Base-by-base conservation (phyloP, 2,888 invertebrate genomes). In the Aromia moschata region DNA sequence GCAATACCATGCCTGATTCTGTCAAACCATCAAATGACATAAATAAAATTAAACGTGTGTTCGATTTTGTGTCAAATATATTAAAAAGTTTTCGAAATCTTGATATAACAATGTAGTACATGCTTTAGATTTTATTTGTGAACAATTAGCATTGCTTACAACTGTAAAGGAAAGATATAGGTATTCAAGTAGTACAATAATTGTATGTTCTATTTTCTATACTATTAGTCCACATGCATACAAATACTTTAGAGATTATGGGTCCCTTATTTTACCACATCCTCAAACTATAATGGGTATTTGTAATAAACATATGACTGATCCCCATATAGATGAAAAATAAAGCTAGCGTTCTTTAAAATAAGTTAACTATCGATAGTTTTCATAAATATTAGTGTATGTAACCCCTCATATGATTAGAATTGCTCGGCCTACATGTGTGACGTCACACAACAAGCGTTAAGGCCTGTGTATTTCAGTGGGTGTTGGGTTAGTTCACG, bases 141-240 rank as follows among this genome's bases (percentile, higher is more conserved):
- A 41, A 12, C 41, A 41, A n/a, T 16, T 41, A 41, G 16, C 14
- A 14, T 16, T 41, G n/a, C 16, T 16, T 16, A 30, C 36, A 11
- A 11, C 30, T 9, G 25, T 12, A 46, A 45, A 55, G 20, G 36
- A 55, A 55, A 30, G 55, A 14, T 55, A 55, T 16, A 9, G 55
- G 11, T 55, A 55, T 18, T 55, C 45, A 15, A 20, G 43, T 4
- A 18, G 12, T 11, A 46, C 18, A 5, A 55, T 55, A 31, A 36
- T 55, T 12, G 20, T 56, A 1, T 51, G 25, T 40, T 56, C 49
- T 14, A 56, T 56, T 56, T 10, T 56, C 15, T 41, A 37, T 20
- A 56, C 56, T 9, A 49, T 56, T 12, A 56, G 56, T 15, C 56
- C 56, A 11, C 49, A 49, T 25, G 49, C 47, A 14, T 40, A 56